phyloP scores from a whole-genome alignment of 2,797 vertebrate species.

The Erpetoichthys calabaricus region DNA sequence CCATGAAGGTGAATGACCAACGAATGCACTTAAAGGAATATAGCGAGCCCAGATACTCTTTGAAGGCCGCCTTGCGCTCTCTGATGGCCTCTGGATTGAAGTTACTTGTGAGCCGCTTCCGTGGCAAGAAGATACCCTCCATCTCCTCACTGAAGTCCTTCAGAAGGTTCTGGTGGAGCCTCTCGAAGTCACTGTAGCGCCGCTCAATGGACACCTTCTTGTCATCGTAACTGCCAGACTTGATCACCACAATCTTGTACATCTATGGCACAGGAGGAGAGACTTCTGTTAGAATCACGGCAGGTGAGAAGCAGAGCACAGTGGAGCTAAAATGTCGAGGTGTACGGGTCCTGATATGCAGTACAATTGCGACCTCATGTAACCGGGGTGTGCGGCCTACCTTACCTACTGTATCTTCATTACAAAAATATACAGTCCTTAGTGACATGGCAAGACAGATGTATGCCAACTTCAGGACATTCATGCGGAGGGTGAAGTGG shows the following conservation, averaged over 20 bases:
- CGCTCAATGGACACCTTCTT: slow-evolving; percentile 61
- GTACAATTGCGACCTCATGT: no score
- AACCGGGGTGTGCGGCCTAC: no score
- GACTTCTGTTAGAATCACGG: no score
- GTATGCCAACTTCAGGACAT: no score
- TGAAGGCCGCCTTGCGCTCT: slow-evolving; percentile 62
- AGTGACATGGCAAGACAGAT: no score
- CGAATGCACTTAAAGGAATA: slow-evolving; percentile 51
- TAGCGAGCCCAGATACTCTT: slow-evolving; percentile 64
- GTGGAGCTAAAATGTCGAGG: no score
- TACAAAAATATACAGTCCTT: no score
- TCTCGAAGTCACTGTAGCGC: slow-evolving; percentile 73
- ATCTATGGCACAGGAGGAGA: slow-evolving; percentile 35
- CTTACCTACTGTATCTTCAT: no score
- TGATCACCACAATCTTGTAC: slow-evolving; percentile 72
- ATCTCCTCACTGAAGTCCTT: slow-evolving; percentile 68
- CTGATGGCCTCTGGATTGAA: slow-evolving; percentile 57
- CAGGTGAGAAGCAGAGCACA: no score
- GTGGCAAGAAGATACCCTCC: slow-evolving; percentile 71
- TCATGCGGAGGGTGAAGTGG: no score
- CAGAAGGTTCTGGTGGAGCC: slow-evolving; percentile 58
- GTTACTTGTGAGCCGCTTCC: slow-evolving; percentile 60
- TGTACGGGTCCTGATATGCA: no score
- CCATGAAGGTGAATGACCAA: slow-evolving; percentile 46
- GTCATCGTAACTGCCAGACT: slow-evolving; percentile 76